These are phyloP conservation scores for Maconellicoccus hirsutus DNA, from an alignment of 1,140 invertebrate species.

Conservation along the genomic window DNA sequence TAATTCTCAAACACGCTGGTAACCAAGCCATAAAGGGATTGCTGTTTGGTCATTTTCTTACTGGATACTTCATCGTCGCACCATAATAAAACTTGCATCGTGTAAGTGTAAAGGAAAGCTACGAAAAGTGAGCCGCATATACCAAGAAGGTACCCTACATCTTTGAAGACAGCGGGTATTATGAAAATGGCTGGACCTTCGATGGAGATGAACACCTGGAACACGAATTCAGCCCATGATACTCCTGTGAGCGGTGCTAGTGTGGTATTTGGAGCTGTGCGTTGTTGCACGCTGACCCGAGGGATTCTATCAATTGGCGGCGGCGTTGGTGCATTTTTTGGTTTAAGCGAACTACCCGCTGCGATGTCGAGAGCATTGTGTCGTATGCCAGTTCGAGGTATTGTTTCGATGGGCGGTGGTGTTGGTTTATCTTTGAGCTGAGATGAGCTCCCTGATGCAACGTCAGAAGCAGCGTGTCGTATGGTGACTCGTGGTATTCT, in stretches of 20 bases:
- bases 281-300: background rate
- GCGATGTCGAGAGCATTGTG: too few species aligned
- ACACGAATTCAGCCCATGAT: background rate
- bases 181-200: background rate
- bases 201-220: slow-evolving; percentile 7
- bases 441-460: too few species aligned
- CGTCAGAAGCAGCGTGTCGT: too few species aligned
- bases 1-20: background rate
- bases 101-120: background rate
- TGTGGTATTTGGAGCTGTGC: background rate
- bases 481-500: too few species aligned
- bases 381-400: too few species aligned
- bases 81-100: background rate
- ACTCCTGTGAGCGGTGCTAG: background rate
- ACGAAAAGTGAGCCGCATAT: background rate
- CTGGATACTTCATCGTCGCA: background rate
- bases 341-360: too few species aligned
- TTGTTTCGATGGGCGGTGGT: too few species aligned
- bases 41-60: background rate
- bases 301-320: too few species aligned
- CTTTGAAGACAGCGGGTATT: background rate
- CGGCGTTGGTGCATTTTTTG: too few species aligned
- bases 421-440: too few species aligned
- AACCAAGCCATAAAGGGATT: background rate
- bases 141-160: background rate